Evolutionary conservation across 2,888 invertebrate genomes (phyloP).

Genomic region (Monopis laevigella): DNA sequence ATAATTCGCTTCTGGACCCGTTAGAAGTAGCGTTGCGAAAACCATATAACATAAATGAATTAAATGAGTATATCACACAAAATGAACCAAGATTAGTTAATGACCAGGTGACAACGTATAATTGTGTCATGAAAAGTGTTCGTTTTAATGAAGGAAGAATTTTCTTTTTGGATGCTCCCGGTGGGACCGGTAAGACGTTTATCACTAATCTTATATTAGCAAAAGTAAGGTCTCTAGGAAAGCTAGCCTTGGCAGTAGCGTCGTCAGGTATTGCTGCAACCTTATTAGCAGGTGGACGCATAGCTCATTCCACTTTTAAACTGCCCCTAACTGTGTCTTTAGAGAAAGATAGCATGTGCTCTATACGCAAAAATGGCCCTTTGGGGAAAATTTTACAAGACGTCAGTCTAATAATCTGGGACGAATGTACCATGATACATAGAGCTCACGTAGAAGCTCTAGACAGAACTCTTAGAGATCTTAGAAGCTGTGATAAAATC

Average conservation of each 20-base stretch:
- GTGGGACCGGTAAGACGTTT: slow-evolving; percentile 33
- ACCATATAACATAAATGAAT: slow-evolving; percentile 18
- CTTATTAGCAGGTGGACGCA: slow-evolving; percentile 22
- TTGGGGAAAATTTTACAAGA: slow-evolving; percentile 20
- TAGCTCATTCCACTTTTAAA: slow-evolving; percentile 27
- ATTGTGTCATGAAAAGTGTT: slow-evolving; percentile 19
- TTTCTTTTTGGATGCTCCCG: slow-evolving; percentile 16
- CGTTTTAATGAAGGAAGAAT: slow-evolving; percentile 18
- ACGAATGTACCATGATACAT: slow-evolving; percentile 21
- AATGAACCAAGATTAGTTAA: slow-evolving; percentile 5
- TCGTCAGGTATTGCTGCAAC: slow-evolving; percentile 22
- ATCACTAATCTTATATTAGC: slow-evolving; percentile 22
- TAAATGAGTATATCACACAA: slow-evolving; percentile 20
- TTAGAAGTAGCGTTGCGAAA: slow-evolving; percentile 2
- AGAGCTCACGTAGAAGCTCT: slow-evolving; percentile 16
- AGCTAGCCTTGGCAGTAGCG: slow-evolving; percentile 23
- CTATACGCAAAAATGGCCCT: slow-evolving; percentile 17
- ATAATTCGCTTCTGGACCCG: not conserved
- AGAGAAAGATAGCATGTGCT: slow-evolving; percentile 19
- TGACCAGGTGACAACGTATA: slow-evolving; percentile 18
- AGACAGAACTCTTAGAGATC: slow-evolving; percentile 23
- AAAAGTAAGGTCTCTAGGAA: slow-evolving; percentile 21
- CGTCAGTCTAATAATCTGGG: slow-evolving; percentile 24
- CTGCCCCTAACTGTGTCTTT: slow-evolving; percentile 25
- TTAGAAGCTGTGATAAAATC: no score